Conservation (phyloP, 2,113 vertebrate species). For the Pimephales promelas region DNA sequence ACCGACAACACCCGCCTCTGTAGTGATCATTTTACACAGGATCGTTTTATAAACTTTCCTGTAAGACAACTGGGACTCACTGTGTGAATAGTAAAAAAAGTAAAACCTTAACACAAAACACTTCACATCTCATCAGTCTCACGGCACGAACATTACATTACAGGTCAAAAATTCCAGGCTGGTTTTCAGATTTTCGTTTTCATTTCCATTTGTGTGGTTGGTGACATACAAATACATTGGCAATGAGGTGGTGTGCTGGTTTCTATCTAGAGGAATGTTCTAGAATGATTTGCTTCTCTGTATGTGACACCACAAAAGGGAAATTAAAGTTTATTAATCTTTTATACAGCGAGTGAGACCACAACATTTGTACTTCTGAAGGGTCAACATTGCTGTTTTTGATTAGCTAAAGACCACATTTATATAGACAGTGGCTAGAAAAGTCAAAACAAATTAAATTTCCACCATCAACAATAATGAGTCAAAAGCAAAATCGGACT, state of each 20-base stretch:
- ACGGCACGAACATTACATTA: neutral
- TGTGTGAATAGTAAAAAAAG: no score
- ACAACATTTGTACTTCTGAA: neutral
- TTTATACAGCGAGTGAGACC: conserved; percentile 1
- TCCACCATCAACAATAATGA: neutral
- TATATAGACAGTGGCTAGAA: neutral
- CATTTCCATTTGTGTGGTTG: neutral
- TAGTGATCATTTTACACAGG: no score
- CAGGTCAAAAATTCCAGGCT: conserved; percentile 8
- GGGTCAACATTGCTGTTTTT: neutral
- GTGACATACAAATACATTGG: neutral
- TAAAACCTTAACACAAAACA: neutral
- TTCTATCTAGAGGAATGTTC: conserved; percentile 17
- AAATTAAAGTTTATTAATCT: conserved; percentile 10
- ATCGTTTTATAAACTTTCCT: no score
- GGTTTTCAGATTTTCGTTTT: neutral
- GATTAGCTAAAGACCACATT: neutral
- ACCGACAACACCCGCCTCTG: no score
- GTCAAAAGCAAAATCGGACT: conserved; percentile 5
- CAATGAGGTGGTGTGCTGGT: neutral
- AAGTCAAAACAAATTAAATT: neutral
- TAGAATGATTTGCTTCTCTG: neutral
- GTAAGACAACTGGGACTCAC: no score
- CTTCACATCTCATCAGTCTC: conserved; percentile 9
- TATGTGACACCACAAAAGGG: neutral